Evolutionary conservation across 2,113 vertebrate genomes (phyloP), one percentile per base, ranked within the genome.

Genomic region (Pseudorectes ferrugineus): DNA sequence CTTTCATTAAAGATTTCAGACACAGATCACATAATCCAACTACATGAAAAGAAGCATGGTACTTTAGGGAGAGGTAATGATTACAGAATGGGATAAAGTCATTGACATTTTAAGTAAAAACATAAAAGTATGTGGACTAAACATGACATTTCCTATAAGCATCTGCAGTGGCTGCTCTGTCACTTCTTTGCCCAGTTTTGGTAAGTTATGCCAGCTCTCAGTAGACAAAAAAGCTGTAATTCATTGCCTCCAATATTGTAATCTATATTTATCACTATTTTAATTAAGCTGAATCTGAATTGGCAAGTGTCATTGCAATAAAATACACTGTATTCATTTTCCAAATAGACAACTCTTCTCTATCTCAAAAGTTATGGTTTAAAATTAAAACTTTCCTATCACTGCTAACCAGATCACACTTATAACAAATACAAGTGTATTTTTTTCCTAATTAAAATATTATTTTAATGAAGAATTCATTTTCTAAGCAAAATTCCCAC

Each of bases 251-350:
- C 86, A 89, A 92, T 93, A 97, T 94, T 85, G 43, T 83, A 97
- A 96, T 94, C 40, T 70, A 95, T 79, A 97, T 95, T 97, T 96
- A 96, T 96, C 87, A 89, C 74, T 96, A 89, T 96, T 97, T 97
- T 97, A 97, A 97, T 97, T 97, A 97, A 92, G 79, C 10, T 40
- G 88, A 96, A 97, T 89, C 95, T 97, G 97, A 97, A 97, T 80
- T 97, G 96, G 91, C 87, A 96, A 96, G 42, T 90, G 92, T 93
- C 84, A 95, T 20, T 94, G 75, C 88, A 97, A 96, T 68, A 96
- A 96, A 92, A 97, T 80, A 95, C 74, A 96, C 11, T 43, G 76
- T 95, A 87, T 45, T 94, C 24, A 38, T 65, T 96, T 93, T 78
- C 35, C 28, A 80, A 81, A 91, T 14, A 89, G 73, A 90, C 55